Percentiles rank a stretch among this genome's conserved stretches.
phyloP scores from a whole-genome alignment of 1,140 invertebrate species.

The Potamilus streckersoni region DNA sequence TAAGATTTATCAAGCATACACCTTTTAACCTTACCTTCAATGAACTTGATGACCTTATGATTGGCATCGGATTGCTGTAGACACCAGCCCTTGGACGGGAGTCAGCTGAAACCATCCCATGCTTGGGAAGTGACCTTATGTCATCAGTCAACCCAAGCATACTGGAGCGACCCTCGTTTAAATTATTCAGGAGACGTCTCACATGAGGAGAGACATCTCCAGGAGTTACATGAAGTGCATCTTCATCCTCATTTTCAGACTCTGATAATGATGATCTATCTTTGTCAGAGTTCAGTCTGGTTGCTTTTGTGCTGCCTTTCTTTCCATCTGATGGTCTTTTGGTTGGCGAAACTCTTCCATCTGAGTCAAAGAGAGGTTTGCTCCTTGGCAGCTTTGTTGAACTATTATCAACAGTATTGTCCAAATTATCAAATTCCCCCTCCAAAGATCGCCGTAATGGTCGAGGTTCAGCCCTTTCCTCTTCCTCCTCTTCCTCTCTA shows the following conservation, averaged over 20 bases:
- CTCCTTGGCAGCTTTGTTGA: conserved; percentile 11
- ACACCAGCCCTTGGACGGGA: conserved; percentile 46
- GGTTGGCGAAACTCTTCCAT: too few species aligned
- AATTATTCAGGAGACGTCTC: conserved; percentile 8
- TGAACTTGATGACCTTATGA: conserved; percentile 17
- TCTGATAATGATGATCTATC: too few species aligned
- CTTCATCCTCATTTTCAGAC: too few species aligned
- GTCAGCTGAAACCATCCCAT: conserved; percentile 4
- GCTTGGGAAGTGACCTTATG: not conserved
- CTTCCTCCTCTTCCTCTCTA: conserved; percentile 20
- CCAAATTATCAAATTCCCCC: conserved; percentile 13
- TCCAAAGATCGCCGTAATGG: conserved; percentile 12
- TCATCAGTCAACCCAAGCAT: conserved; percentile 13
- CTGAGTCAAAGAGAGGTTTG: too few species aligned
- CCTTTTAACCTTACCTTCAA: conserved; percentile 1
- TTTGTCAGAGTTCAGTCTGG: too few species aligned
- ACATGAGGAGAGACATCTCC: conserved; percentile 26
- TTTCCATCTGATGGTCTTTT: too few species aligned
- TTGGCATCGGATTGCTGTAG: conserved; percentile 52
- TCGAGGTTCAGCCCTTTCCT: conserved; percentile 4
- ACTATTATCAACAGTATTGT: conserved; percentile 17
- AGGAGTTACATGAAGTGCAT: not conserved
- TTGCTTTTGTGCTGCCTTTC: too few species aligned
- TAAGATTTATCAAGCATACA: too few species aligned
- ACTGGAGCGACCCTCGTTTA: conserved; percentile 19